phyloP scores from a whole-genome alignment of 2,888 invertebrate genomes.

The Stenolophus ochropezus region DNA sequence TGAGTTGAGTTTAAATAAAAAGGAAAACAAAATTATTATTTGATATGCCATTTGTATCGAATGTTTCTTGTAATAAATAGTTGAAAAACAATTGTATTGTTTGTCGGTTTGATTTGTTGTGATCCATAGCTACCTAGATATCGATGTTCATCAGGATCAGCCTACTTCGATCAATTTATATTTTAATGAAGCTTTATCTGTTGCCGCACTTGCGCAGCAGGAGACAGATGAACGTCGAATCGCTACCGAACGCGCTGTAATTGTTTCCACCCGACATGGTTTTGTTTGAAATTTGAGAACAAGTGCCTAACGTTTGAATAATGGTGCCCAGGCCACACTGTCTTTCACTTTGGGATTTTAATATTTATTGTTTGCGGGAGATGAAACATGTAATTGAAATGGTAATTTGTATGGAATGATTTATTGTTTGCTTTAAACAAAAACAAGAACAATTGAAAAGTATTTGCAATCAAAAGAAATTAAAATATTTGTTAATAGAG shows the following conservation, averaged over 20 bases:
- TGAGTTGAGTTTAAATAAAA: too few species aligned
- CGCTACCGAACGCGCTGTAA: slow-evolving; percentile 51
- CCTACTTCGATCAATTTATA: slow-evolving; percentile 38
- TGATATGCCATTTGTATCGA: too few species aligned
- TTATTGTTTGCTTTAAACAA: neutral
- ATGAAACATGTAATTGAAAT: slow-evolving; percentile 20
- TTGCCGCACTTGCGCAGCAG: slow-evolving; percentile 45
- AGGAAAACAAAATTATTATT: too few species aligned
- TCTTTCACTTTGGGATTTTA: slow-evolving; percentile 37
- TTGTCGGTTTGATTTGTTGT: neutral
- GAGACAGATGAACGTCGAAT: slow-evolving; percentile 52
- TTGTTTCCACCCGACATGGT: slow-evolving; percentile 31
- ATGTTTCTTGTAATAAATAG: too few species aligned
- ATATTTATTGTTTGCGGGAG: slow-evolving; percentile 18
- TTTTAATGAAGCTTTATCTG: slow-evolving; percentile 51
- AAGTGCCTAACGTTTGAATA: slow-evolving; percentile 33
- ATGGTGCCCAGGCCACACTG: neutral
- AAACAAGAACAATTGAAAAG: neutral
- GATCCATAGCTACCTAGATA: neutral
- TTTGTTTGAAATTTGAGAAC: slow-evolving; percentile 47
- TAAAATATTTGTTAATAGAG: too few species aligned
- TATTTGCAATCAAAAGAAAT: neutral
- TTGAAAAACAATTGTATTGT: too few species aligned
- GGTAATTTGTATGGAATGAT: neutral
- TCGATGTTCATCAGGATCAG: slow-evolving; percentile 10